Percentiles rank a stretch among this genome's conserved stretches.
These are phyloP conservation scores for Clepsis dumicolana DNA, from an alignment of 2,888 invertebrate genomes.

Conservation along the genomic window DNA sequence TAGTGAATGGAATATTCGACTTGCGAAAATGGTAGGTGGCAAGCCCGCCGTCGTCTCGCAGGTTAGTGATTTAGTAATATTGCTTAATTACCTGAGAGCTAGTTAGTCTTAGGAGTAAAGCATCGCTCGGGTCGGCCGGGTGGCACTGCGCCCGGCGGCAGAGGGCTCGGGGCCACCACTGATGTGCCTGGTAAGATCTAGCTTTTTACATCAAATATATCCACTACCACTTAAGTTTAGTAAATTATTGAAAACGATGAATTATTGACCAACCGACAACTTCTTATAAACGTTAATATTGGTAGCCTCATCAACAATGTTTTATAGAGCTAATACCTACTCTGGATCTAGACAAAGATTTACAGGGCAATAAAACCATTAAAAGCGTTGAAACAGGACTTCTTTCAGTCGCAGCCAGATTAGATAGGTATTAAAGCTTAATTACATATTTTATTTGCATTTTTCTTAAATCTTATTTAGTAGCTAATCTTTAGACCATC, in stretches of 20 bases:
- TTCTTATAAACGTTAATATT: no score
- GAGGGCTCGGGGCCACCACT: background rate
- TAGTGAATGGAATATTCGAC: constrained; percentile 3
- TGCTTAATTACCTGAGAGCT: background rate
- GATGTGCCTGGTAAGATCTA: constrained; percentile 1
- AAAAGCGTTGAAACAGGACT: no score
- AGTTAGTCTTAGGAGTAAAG: background rate
- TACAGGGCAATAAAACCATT: no score
- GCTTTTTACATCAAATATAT: constrained; percentile 1
- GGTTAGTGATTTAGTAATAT: background rate
- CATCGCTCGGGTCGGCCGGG: background rate
- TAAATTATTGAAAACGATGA: no score
- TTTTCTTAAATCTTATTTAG: background rate
- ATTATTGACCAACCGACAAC: no score
- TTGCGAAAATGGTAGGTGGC: constrained; percentile 10
- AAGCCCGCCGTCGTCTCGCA: constrained; percentile 4
- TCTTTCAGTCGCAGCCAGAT: no score
- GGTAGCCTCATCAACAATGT: no score
- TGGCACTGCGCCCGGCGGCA: background rate
- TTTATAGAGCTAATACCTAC: no score
- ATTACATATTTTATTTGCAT: background rate
- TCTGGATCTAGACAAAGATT: no score
- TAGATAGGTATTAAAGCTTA: background rate
- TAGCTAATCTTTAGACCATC: constrained; percentile 9
- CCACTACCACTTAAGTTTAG: no score